Conservation (phyloP, 2,888 invertebrate species). For the Conops quadrifasciatus region DNA sequence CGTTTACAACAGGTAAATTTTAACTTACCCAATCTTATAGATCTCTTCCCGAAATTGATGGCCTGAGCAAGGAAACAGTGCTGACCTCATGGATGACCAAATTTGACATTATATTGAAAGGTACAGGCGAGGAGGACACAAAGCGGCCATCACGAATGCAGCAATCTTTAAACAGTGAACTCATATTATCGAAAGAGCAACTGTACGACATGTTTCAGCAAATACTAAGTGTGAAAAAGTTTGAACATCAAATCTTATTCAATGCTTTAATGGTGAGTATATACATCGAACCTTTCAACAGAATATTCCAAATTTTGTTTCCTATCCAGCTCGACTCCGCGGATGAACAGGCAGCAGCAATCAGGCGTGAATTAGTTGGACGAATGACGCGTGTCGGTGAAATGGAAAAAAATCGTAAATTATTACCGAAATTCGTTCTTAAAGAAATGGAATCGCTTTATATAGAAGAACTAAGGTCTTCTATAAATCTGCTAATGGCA, state of each 20-base stretch:
- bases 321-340: slow-evolving; percentile 91
- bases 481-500: slow-evolving; percentile 97
- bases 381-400: slow-evolving; percentile 96
- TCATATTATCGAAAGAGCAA: slow-evolving; percentile 97
- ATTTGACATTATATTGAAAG: slow-evolving; percentile 98
- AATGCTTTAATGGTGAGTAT: slow-evolving; percentile 89
- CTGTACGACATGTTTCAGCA: slow-evolving; percentile 99
- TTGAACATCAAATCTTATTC: slow-evolving; percentile 98
- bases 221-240: slow-evolving; percentile 97
- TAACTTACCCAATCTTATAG: too few species aligned
- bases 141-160: slow-evolving; percentile 88
- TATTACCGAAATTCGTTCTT: slow-evolving; percentile 99
- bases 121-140: slow-evolving; percentile 86
- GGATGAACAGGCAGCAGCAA: slow-evolving; percentile 99
- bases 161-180: slow-evolving; percentile 89
- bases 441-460: slow-evolving; percentile 99
- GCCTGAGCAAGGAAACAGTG: slow-evolving; percentile 98
- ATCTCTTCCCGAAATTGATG: slow-evolving; percentile 98
- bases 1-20: too few species aligned
- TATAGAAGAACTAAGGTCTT: slow-evolving; percentile 97
- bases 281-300: too few species aligned
- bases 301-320: too few species aligned
- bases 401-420: slow-evolving; percentile 96
- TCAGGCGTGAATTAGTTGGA: slow-evolving; percentile 97
- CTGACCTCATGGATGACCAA: slow-evolving; percentile 99